Evolutionary conservation across 2,888 invertebrate species (phyloP).

Genomic region (Rhopalosiphum nymphaeae): DNA sequence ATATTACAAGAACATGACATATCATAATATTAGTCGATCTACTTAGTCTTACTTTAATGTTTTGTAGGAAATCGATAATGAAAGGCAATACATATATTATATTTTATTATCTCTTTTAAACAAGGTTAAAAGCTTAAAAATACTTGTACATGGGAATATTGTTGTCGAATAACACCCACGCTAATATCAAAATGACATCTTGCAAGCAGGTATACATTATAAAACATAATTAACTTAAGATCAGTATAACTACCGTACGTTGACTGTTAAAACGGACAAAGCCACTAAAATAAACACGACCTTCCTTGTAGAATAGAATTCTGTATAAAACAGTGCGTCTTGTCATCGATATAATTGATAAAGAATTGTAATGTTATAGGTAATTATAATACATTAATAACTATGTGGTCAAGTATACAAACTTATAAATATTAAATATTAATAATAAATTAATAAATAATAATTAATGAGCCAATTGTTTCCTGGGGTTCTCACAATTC

Average conservation of each 20-base stretch:
- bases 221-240: not conserved
- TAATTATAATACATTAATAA: not conserved
- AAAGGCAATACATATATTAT: not conserved
- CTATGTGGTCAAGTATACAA: not conserved
- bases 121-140: not conserved
- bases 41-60: not conserved
- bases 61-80: not conserved
- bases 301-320: not conserved
- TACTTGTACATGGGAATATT: not conserved
- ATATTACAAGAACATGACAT: not conserved
- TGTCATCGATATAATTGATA: not conserved
- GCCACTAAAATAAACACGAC: not conserved
- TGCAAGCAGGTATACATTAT: not conserved
- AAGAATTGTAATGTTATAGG: too few relatives aligned
- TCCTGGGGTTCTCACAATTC: not conserved
- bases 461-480: not conserved
- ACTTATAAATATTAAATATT: not conserved
- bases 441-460: not conserved
- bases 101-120: not conserved
- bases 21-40: not conserved
- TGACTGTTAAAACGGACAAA: not conserved
- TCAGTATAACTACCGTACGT: not conserved
- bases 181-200: not conserved
- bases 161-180: not conserved
- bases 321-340: not conserved